Evolutionary conservation across 2,113 vertebrate genomes (phyloP).

Genomic region (Oenanthe melanoleuca): DNA sequence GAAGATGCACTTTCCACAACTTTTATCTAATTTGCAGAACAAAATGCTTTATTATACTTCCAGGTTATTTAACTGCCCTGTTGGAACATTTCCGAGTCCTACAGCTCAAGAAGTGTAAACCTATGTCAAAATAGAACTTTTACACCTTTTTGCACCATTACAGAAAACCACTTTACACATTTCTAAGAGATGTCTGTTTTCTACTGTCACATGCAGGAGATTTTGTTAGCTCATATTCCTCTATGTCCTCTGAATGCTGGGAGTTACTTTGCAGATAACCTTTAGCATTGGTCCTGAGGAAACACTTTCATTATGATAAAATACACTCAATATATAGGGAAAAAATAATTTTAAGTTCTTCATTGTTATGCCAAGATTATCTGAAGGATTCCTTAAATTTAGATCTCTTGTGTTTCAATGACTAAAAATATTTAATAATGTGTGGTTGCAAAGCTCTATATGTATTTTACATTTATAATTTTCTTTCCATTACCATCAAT

Average conservation of each 20-base stretch:
- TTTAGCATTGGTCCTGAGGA: background rate
- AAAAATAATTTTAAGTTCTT: background rate
- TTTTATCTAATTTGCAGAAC: constrained; percentile 71
- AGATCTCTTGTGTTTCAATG: background rate
- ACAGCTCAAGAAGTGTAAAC: background rate
- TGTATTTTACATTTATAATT: background rate
- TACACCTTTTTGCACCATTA: background rate
- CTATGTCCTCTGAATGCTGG: background rate
- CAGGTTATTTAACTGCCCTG: constrained; percentile 18
- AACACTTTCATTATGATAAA: background rate
- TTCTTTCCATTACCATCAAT: background rate
- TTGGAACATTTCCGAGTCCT: background rate
- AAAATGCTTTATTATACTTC: constrained; percentile 62
- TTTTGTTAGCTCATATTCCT: background rate
- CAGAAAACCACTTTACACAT: background rate
- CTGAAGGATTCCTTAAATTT: background rate
- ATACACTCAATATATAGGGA: background rate
- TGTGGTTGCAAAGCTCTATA: rapidly evolving
- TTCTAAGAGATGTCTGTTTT: background rate
- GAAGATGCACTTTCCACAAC: constrained; percentile 74
- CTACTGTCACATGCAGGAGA: background rate
- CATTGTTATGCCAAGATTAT: background rate
- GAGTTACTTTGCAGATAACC: background rate
- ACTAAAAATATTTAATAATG: background rate
- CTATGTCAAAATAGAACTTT: background rate